Conservation (phyloP, 1,140 invertebrate species). For the Achatina immaculata region DNA sequence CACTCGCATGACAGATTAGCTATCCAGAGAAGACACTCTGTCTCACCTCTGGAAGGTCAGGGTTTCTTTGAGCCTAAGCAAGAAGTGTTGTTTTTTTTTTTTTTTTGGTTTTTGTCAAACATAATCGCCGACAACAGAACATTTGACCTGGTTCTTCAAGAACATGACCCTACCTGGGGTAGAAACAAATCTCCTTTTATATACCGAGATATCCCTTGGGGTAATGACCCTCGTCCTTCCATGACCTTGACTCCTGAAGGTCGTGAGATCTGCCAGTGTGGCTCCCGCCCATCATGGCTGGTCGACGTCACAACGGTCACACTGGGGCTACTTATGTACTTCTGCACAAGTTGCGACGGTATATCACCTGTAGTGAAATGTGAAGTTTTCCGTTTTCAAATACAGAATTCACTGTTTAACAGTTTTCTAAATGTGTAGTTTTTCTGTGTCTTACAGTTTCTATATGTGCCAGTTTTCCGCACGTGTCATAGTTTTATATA, state of each 20-base stretch:
- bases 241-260: constrained; percentile 20
- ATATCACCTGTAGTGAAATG: not conserved
- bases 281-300: constrained; percentile 1
- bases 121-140: too few relatives aligned
- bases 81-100: not conserved
- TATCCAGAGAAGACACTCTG: not conserved
- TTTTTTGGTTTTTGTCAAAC: not conserved
- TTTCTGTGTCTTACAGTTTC: too few relatives aligned
- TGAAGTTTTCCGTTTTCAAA: too few relatives aligned
- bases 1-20: not conserved
- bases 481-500: too few relatives aligned
- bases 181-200: constrained; percentile 29
- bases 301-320: not conserved
- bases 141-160: too few relatives aligned
- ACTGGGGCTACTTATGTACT: not conserved
- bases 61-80: not conserved
- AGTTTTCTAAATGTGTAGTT: too few relatives aligned
- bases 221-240: constrained; percentile 32
- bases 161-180: constrained; percentile 22
- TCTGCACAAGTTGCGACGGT: not conserved
- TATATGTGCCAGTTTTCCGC: too few relatives aligned
- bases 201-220: constrained; percentile 18
- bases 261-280: constrained; percentile 13
- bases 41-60: not conserved
- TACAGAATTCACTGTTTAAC: too few relatives aligned